These are phyloP conservation scores for Kryphioiulus occultus DNA, from an alignment of 2,888 invertebrate species.

Conservation along the genomic window DNA sequence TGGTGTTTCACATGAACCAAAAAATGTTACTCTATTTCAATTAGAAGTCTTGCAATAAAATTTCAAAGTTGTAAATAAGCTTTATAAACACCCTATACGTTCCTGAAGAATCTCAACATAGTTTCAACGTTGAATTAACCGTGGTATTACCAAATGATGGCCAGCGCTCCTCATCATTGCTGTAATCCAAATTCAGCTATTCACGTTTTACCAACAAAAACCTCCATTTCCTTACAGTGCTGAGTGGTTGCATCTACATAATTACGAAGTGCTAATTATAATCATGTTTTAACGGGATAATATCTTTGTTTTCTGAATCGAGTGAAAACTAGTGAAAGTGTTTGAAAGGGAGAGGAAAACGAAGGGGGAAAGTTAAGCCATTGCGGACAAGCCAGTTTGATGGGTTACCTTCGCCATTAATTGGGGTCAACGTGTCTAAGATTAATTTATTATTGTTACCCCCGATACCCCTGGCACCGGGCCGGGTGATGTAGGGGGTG, in stretches of 20 bases:
- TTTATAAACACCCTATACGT: too few relatives aligned
- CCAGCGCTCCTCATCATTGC: too few relatives aligned
- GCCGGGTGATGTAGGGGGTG: neutral
- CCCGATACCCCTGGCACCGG: constrained; percentile 21
- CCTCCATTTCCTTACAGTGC: neutral
- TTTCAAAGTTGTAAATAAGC: too few relatives aligned
- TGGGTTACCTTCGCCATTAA: constrained; percentile 20
- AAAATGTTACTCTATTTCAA: too few relatives aligned
- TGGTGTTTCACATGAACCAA: too few relatives aligned
- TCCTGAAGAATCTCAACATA: too few relatives aligned
- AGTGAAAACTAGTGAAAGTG: neutral
- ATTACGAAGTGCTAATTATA: neutral
- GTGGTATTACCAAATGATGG: too few relatives aligned
- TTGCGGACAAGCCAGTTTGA: neutral
- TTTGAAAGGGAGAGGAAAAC: neutral
- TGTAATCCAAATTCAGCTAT: neutral
- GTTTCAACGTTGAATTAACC: too few relatives aligned
- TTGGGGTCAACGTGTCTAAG: constrained; percentile 17
- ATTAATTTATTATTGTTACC: constrained; percentile 35
- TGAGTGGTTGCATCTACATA: neutral
- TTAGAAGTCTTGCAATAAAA: too few relatives aligned
- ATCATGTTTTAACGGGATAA: constrained; percentile 14
- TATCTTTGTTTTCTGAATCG: neutral
- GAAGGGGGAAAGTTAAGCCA: neutral
- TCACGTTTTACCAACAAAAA: neutral